Percentiles rank a stretch among this genome's conserved stretches.
These are phyloP conservation scores for Brachionus calyciflorus DNA, from an alignment of 1,140 invertebrate genomes.

Conservation along the genomic window DNA sequence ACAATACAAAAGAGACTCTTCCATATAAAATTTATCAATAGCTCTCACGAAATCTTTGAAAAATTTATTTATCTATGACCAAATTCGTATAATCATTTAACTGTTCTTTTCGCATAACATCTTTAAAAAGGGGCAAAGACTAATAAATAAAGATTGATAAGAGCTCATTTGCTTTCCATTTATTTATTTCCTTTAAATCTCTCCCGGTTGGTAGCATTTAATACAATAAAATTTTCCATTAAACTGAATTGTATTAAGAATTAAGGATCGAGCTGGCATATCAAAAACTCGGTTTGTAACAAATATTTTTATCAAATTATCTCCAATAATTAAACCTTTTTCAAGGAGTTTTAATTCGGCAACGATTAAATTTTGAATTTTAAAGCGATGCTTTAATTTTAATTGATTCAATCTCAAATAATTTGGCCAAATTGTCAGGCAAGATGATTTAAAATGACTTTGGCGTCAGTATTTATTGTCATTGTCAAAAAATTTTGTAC, in stretches of 20 bases:
- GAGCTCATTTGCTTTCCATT: constrained; percentile 9
- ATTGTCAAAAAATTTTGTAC: background rate
- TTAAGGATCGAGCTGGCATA: background rate
- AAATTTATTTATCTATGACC: background rate
- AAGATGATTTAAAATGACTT: background rate
- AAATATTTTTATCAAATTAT: background rate
- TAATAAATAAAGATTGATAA: background rate
- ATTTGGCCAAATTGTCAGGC: background rate
- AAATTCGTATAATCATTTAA: background rate
- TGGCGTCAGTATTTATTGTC: background rate
- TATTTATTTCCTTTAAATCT: background rate
- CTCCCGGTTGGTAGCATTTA: background rate
- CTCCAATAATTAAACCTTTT: background rate
- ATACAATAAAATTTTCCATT: background rate
- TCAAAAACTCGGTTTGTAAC: background rate
- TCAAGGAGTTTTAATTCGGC: constrained; percentile 3
- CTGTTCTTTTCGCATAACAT: background rate
- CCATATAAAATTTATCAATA: background rate
- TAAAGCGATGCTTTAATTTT: background rate
- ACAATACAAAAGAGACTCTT: background rate
- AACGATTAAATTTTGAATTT: background rate
- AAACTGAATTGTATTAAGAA: background rate
- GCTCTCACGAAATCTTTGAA: constrained; percentile 7
- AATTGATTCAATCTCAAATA: background rate
- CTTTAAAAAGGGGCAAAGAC: background rate